A percentile compares a stretch with the other conserved stretches of the same genome.
phyloP scores from a whole-genome alignment of 1,140 invertebrate species.

The Drosophila ohnishii region DNA sequence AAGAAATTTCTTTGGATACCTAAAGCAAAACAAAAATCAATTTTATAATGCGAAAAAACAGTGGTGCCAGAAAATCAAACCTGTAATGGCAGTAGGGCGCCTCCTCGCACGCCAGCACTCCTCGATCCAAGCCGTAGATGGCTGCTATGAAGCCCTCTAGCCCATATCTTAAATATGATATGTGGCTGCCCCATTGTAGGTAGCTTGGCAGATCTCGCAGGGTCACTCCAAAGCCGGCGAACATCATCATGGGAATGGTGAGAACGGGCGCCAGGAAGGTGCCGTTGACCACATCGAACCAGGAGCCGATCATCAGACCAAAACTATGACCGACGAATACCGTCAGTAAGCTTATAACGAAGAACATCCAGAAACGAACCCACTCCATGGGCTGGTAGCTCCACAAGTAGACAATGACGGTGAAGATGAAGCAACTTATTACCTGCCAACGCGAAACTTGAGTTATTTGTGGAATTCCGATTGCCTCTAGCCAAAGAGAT shows the following conservation, averaged over 20 bases:
- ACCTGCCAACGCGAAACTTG: slow-evolving; percentile 84
- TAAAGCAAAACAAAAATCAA: slow-evolving; percentile 47
- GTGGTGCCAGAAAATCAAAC: slow-evolving; percentile 60
- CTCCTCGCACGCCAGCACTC: slow-evolving; percentile 86
- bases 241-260: slow-evolving; percentile 94
- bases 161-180: slow-evolving; percentile 94
- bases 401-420: slow-evolving; percentile 93
- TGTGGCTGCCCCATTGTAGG: slow-evolving; percentile 93
- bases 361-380: slow-evolving; percentile 91
- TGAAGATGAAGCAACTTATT: slow-evolving; percentile 90
- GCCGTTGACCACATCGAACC: slow-evolving; percentile 92
- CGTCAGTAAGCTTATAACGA: slow-evolving; percentile 90
- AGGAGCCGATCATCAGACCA: slow-evolving; percentile 93
- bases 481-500: neutral
- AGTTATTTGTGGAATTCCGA: neutral
- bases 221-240: slow-evolving; percentile 91
- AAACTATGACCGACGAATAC: slow-evolving; percentile 95
- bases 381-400: slow-evolving; percentile 92
- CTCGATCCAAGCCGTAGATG: slow-evolving; percentile 91
- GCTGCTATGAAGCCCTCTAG: slow-evolving; percentile 93
- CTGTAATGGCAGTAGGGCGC: slow-evolving; percentile 89
- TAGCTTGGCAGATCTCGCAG: slow-evolving; percentile 90
- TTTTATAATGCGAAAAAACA: slow-evolving; percentile 26
- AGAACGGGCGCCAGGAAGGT: slow-evolving; percentile 91
- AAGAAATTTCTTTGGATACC: slow-evolving; percentile 89